Conservation (phyloP, 2,113 vertebrate species). For the Potamarius usumacintae region DNA sequence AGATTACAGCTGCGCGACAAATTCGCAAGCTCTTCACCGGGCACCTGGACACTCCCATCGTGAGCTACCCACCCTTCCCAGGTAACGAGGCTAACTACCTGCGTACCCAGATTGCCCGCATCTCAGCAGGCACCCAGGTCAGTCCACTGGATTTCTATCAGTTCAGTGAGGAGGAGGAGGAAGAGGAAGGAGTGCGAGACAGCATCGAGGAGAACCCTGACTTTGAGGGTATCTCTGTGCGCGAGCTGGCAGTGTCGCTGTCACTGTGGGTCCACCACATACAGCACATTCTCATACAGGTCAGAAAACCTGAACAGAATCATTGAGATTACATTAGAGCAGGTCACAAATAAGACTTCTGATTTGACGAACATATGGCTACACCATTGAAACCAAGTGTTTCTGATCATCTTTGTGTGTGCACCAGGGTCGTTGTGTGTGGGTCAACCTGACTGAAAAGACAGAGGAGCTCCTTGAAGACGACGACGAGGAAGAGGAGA, state of each 20-base stretch:
- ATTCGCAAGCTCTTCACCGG: constrained; percentile 91
- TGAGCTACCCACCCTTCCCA: constrained; percentile 89
- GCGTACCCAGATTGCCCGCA: constrained; percentile 90
- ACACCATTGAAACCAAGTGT: not conserved
- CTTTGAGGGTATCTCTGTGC: constrained; percentile 81
- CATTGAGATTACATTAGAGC: not conserved
- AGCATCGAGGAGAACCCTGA: constrained; percentile 83
- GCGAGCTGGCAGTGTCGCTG: constrained; percentile 80
- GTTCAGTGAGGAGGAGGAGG: constrained; percentile 84
- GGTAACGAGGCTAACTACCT: constrained; percentile 91
- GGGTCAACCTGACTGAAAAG: constrained; percentile 82
- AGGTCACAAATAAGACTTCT: not conserved
- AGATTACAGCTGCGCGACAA: constrained; percentile 82
- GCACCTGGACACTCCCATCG: constrained; percentile 76
- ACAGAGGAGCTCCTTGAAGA: constrained; percentile 74
- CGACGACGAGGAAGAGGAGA: constrained; percentile 70
- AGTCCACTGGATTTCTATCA: constrained; percentile 90
- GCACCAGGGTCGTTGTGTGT: constrained; percentile 86
- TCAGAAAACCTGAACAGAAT: constrained; percentile 58
- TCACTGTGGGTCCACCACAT: constrained; percentile 89
- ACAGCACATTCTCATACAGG: constrained; percentile 87
- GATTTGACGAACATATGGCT: not conserved
- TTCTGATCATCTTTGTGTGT: not conserved
- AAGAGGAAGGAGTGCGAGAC: constrained; percentile 74
- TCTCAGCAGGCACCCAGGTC: constrained; percentile 89